Evolutionary conservation across 2,888 invertebrate genomes (phyloP).

Genomic region (Nemapogon koenigi): DNA sequence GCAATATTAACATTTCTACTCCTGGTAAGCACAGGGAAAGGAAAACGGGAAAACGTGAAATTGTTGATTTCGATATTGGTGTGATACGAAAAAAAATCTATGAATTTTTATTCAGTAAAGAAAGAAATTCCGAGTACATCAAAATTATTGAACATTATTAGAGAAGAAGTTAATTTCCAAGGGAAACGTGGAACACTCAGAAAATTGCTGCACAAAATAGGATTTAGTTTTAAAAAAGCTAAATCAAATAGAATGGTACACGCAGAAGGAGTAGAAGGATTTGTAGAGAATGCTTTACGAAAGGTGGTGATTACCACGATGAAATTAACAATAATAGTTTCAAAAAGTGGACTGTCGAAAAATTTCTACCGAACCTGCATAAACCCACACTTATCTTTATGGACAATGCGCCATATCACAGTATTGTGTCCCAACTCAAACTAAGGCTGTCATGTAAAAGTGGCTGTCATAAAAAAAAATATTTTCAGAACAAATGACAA

Average conservation of each 20-base stretch:
- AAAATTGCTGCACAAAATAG: background rate
- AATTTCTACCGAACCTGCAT: background rate
- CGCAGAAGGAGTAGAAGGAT: background rate
- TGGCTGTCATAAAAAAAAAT: background rate
- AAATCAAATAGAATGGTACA: background rate
- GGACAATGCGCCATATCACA: background rate
- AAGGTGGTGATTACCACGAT: background rate
- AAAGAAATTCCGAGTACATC: slow-evolving; percentile 8
- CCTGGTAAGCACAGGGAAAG: slow-evolving; percentile 8
- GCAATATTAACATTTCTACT: slow-evolving; percentile 1
- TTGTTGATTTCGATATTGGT: slow-evolving; percentile 9
- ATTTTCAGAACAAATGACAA: background rate
- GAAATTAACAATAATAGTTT: background rate
- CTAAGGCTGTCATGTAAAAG: background rate
- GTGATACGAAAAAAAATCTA: slow-evolving; percentile 7
- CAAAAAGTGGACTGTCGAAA: background rate
- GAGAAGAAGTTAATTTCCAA: background rate
- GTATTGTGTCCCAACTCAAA: too few species aligned
- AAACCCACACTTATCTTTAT: background rate
- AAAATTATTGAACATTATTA: slow-evolving; percentile 5
- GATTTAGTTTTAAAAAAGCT: background rate
- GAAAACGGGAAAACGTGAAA: slow-evolving; percentile 4
- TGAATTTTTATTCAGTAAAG: slow-evolving; percentile 9
- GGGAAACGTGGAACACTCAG: background rate
- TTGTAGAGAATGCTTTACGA: background rate